A percentile compares a stretch with the other conserved stretches of the same genome.
These are phyloP conservation scores for Bryconaethiops microstoma DNA, from an alignment of 2,797 vertebrate species.

Conservation along the genomic window DNA sequence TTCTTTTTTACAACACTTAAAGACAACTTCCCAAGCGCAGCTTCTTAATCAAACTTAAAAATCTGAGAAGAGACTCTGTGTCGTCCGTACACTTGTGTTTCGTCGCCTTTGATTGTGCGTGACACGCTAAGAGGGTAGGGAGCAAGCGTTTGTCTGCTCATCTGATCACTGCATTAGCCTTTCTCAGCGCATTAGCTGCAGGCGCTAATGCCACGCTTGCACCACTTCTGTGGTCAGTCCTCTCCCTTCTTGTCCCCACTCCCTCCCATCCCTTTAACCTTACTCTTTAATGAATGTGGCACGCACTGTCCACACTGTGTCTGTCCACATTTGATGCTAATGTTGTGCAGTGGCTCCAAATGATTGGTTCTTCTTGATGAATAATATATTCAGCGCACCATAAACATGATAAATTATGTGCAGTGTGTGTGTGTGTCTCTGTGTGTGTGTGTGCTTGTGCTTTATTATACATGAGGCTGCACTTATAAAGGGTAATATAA, in stretches of 20 bases:
- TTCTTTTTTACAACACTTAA: too few species aligned
- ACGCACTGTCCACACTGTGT: constrained; percentile 70
- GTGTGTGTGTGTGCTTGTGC: constrained; percentile 65
- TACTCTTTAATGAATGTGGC: constrained; percentile 46
- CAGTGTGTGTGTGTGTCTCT: constrained; percentile 49
- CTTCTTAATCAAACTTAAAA: constrained; percentile 49
- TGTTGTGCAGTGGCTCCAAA: constrained; percentile 72
- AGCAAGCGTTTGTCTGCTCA: constrained; percentile 13
- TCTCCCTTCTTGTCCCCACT: constrained; percentile 61
- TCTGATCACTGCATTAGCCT: constrained; percentile 58
- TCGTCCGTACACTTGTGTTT: constrained; percentile 16
- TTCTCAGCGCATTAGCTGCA: constrained; percentile 42
- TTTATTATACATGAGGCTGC: constrained; percentile 79
- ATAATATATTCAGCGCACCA: constrained; percentile 75
- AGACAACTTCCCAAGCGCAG: constrained; percentile 52
- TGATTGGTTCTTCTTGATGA: constrained; percentile 72
- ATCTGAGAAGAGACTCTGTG: constrained; percentile 30
- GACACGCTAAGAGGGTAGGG: constrained; percentile 50
- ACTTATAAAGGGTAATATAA: constrained; percentile 71
- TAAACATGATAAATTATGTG: constrained; percentile 80
- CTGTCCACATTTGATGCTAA: constrained; percentile 75
- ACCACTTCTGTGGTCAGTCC: constrained; percentile 65
- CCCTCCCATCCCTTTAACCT: constrained; percentile 16
- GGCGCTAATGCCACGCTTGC: constrained; percentile 43
- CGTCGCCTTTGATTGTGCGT: constrained; percentile 45